Conservation (phyloP, 2,888 invertebrate genomes). For the Chelonus formosanus region DNA sequence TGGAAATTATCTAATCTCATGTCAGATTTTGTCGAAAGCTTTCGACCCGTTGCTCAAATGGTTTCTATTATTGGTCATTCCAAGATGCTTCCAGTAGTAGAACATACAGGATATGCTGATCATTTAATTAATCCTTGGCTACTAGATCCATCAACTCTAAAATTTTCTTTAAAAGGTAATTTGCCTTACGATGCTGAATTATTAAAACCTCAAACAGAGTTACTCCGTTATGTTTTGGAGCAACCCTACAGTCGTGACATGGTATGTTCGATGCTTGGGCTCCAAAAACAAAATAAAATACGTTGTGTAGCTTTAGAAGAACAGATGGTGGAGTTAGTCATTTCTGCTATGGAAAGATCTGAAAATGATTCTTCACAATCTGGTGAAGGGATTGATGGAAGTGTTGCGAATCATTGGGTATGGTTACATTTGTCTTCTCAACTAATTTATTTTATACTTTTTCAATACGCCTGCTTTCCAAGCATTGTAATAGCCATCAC, state of each 20-base stretch:
- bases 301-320: conserved; percentile 91
- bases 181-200: conserved; percentile 90
- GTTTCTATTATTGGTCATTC: conserved; percentile 91
- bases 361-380: conserved; percentile 72
- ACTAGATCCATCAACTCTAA: conserved; percentile 83
- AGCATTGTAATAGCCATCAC: conserved; percentile 90
- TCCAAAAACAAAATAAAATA: conserved; percentile 91
- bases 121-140: conserved; percentile 93
- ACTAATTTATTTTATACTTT: conserved; percentile 92
- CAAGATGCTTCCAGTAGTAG: conserved; percentile 92
- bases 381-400: conserved; percentile 70
- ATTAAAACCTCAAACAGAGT: conserved; percentile 85
- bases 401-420: conserved; percentile 77
- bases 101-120: conserved; percentile 90
- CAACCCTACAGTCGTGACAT: conserved; percentile 96
- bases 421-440: conserved; percentile 96
- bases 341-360: conserved; percentile 90
- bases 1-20: conserved; percentile 91
- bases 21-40: conserved; percentile 91
- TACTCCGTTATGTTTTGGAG: conserved; percentile 89
- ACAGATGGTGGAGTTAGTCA: conserved; percentile 89
- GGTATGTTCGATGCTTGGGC: conserved; percentile 93
- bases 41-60: conserved; percentile 94
- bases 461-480: conserved; percentile 93
- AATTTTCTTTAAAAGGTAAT: conserved; percentile 75